Base-by-base conservation (phyloP, 2,888 invertebrate species). In the Salpingus planirostris region DNA sequence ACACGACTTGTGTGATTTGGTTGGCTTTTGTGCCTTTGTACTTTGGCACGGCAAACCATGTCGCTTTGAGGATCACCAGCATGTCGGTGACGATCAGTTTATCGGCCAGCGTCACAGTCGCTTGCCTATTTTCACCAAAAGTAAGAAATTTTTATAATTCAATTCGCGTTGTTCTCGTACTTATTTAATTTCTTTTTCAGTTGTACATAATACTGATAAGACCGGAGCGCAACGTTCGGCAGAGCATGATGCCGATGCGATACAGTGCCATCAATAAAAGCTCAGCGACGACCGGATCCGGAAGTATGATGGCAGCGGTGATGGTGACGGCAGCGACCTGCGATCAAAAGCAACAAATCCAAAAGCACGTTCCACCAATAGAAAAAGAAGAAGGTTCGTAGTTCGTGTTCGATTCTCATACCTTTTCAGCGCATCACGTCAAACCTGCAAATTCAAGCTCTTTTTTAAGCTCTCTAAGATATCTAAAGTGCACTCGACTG, bases 1-100 rank as follows among this genome's bases (percentile, higher is more conserved):
- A 93, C 69, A 95, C 95, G 24, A 96, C 95, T 14, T 92, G 93
- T 64, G 88, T 95, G 43, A 93, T 96, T 59, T 97, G 97, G 97
- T 69, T 93, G 45, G 97, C 97, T 11, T 97, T 97, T 66, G 90
- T 97, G 33, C 93, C 96, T 3, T 75, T 97, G 28, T 96, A 96
- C 68, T 95, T 96, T 64, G 93, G 93, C 42, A 95, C 93, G 2
- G 91, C 86, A 38, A 88, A 83, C 58, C 90, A 92, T 67, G 89
- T 92, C 42, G 86, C 89, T 7, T 71, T 95, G 38, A 75, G 95
- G 39, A 87, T 93, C 60, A 92, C 90, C 49, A 91, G 91, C 62
- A 90, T 95, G 87, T 90, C 91, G 32, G 88, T 93, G 54, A 91
- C 93, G 48, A 92, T 95, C 60, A 90, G 89, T 40, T 74, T 96